Evolutionary conservation across 2,888 invertebrate species (phyloP), one percentile per base, ranked within the genome.

Genomic region (Agonum fuliginosum): DNA sequence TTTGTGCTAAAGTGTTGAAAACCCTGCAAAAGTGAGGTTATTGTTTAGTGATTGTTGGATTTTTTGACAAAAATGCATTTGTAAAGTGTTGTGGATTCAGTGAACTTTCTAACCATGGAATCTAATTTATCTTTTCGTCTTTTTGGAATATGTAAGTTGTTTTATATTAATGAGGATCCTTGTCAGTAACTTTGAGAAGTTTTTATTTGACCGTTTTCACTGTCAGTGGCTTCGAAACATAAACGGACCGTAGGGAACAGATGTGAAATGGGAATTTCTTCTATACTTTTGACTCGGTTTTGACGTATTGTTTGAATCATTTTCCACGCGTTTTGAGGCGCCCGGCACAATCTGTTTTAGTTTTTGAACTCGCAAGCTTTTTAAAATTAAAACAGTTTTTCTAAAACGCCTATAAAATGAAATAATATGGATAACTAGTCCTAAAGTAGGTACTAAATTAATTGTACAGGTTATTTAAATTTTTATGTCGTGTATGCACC

Each of bases 161-260:
- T 46, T 46, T 17, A 6, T 46, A 6, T 46, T 27, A 8, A 27
- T 54, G n/a, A n/a, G n/a, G n/a, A 10, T 43, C n/a, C 10, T 37
- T 67, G 65, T 67, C 37, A 65, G 34, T 65, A 67, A 67, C 65
- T 65, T 65, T 34, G 19, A 65, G 41, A 67, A 67, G 67, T 67
- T 67, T 67, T 10, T 19, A 48, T 62, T 62, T 62, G 22, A 67
- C 67, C 67, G 67, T 67, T 67, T 67, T 67, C 67, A 67, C 67
- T 67, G 67, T 67, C 67, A 67, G 19, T 41, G 10, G 5, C 20
- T 1, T 54, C 22, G n/a, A 8, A n/a, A 43, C n/a, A n/a, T 8
- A n/a, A n/a, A n/a, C n/a, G n/a, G n/a, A 10, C 17, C 41, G 2
- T 19, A 17, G 37, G 65, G 37, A 65, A 1, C 34, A 20, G 67